Conservation (phyloP, 2,113 vertebrate genomes). For the Nansenia antarctica region DNA sequence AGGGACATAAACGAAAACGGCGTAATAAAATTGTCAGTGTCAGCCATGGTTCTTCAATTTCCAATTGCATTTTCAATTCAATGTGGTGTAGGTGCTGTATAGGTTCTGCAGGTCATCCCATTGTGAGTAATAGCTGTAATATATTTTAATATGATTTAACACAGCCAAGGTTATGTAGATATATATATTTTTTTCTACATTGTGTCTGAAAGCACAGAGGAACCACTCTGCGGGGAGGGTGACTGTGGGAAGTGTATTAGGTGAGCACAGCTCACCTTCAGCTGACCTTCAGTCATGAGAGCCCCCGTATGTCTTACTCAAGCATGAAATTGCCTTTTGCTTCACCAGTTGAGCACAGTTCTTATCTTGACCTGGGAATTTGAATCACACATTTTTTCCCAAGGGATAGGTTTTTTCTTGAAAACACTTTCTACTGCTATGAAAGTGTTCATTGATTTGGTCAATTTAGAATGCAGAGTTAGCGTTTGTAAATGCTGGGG, state of each 20-base stretch:
- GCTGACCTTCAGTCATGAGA: slow-evolving; percentile 47
- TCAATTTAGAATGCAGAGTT: too few species aligned
- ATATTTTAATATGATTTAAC: not conserved
- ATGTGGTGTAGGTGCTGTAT: too few species aligned
- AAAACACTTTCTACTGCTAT: not conserved
- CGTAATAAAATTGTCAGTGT: not conserved
- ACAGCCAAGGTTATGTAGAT: not conserved
- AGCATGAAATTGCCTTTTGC: slow-evolving; percentile 70
- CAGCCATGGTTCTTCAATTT: not conserved
- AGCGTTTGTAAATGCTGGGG: too few species aligned
- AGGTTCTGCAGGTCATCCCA: not conserved
- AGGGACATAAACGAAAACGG: too few species aligned
- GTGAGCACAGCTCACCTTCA: slow-evolving; percentile 60
- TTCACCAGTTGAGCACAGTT: slow-evolving; percentile 54
- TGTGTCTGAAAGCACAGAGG: slow-evolving; percentile 10
- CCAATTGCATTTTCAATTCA: not conserved
- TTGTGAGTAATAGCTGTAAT: not conserved
- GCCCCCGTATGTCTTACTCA: slow-evolving; percentile 50
- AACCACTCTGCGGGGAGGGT: slow-evolving; percentile 8
- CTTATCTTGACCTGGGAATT: not conserved
- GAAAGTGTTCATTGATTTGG: not conserved
- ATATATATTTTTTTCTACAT: not conserved
- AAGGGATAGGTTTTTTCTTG: too few species aligned
- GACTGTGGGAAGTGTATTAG: slow-evolving; percentile 35
- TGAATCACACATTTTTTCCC: not conserved